Percentiles rank a stretch among this genome's conserved stretches.
Evolutionary conservation across 2,113 vertebrate genomes (phyloP).

Genomic region (Ariopsis seemanni): DNA sequence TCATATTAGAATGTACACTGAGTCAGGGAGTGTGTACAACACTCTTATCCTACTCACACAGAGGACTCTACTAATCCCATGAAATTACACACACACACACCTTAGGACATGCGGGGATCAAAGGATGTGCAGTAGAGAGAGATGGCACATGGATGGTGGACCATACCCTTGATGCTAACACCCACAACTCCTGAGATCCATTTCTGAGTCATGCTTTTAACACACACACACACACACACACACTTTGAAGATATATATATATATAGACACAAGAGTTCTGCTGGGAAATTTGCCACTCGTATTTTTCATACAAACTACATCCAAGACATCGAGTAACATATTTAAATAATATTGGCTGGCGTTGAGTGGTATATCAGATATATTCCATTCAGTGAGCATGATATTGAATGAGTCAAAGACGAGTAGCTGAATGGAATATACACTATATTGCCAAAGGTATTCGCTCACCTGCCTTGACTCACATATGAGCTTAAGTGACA

Average conservation of each 20-base stretch:
- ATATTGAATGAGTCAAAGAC: no score
- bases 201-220: slow-evolving; percentile 5
- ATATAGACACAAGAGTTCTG: no score
- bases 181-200: background rate
- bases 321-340: no score
- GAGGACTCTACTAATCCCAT: slow-evolving; percentile 12
- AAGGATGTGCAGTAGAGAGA: background rate
- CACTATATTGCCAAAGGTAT: no score
- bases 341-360: no score
- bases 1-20: background rate
- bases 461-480: no score
- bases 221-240: slow-evolving; percentile 5
- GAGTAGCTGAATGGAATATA: no score
- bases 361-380: no score
- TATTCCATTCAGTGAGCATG: no score
- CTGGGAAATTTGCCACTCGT: no score
- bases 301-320: no score
- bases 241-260: slow-evolving; percentile 1
- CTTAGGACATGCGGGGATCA: background rate
- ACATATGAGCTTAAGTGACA: no score
- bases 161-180: slow-evolving; percentile 9
- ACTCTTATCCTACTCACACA: slow-evolving; percentile 5
- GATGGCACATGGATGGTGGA: background rate
- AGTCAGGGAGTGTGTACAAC: background rate
- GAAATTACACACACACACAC: background rate